Base-by-base conservation (phyloP, 2,113 vertebrate genomes). In the Jaculus jaculus region DNA sequence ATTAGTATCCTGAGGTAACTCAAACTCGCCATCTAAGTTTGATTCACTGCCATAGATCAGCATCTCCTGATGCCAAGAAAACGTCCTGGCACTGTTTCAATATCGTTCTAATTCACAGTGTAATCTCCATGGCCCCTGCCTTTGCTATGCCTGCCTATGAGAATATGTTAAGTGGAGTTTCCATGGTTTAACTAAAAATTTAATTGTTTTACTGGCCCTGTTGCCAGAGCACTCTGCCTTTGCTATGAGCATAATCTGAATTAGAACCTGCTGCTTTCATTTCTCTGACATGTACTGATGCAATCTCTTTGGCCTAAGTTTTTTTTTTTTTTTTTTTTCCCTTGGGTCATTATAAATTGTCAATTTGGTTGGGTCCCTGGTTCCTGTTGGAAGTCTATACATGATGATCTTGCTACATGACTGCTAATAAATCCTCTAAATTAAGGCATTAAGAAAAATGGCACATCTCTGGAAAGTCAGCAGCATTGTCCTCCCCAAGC, bases 371-470 rank as follows among this genome's bases (percentile, higher is more conserved):
- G 81, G 7, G 51, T 69, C 51, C 87, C 72, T 69, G 47, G 60
- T 82, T 8, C 47, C 69, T 34, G 34, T 89, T 94, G 82, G 73
- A 91, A 47, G 28, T 89, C 84, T 83, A 32, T 2, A 34, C 71
- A 83, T 1, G 4, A 90, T 90, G 69, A 87, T 93, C 87, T 93
- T 96, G 84, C 71, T 85, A 63, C 88, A 92, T 77, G 75, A 60
- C 34, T 87, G 73, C 65, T 96, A 95, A 96, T 94, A 93, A 96
- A 83, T 96, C 69, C 78, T 94, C 42, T 95, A 93, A 95, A 95
- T 94, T 88, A 88, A 39, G 63, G 54, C 69, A 93, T 82, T 69
- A 39, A 80, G 84, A 91, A 93, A 94, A 95, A 71, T 85, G 69
- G 8, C 89, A 91, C 58, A 94, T 72, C 73, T 91, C 77, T 69